Base-by-base conservation (phyloP, 2,113 vertebrate genomes). In the Paradoxurus hermaphroditus region DNA sequence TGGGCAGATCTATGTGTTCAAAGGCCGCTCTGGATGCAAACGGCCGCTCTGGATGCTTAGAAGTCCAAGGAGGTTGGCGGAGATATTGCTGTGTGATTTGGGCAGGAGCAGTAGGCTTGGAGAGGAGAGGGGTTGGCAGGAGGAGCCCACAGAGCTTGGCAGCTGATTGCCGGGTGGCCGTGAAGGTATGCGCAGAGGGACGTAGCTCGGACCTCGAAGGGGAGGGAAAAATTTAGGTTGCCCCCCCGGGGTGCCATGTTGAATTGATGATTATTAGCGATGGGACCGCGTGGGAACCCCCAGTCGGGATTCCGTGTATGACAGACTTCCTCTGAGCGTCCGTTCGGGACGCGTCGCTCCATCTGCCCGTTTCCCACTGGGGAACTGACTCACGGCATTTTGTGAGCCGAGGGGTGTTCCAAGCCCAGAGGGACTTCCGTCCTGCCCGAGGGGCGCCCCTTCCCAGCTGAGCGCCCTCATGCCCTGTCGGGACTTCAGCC, bases 401-500 rank as follows among this genome's bases (percentile, higher is more conserved):
- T 7, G 46, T 31, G 68, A 59, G 72, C 77, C 1, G 23, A n/a
- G 4, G 51, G 21, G 12, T 31, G 36, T 68, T 78, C 21, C 29
- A 3, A 3, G 16, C 2, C 19, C 49, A 82, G 36, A 87, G 44
- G 19, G 7, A 2, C 13, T 14, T 16, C 21, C 62, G 0, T 51
- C 23, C 75, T 13, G 7, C 44, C 11, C 7, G 34, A 21, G 41
- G n/a, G 25, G 0, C 7, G 49, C 25, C 4, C 7, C 51, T 63
- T 46, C 15, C 29, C 13, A 15, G 31, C 78, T 0, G 1, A 10
- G n/a, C 0, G 10, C n/a, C 49, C n/a, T 39, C 3, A 8, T 27
- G 44, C 39, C 19, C 15, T 1, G 59, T 25, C 14, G 2, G 62
- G n/a, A 44, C 31, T 31, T 46, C 9, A 25, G 46, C 44, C 41